Conservation (phyloP, 2,113 vertebrate genomes). For the Oenanthe oenanthe region DNA sequence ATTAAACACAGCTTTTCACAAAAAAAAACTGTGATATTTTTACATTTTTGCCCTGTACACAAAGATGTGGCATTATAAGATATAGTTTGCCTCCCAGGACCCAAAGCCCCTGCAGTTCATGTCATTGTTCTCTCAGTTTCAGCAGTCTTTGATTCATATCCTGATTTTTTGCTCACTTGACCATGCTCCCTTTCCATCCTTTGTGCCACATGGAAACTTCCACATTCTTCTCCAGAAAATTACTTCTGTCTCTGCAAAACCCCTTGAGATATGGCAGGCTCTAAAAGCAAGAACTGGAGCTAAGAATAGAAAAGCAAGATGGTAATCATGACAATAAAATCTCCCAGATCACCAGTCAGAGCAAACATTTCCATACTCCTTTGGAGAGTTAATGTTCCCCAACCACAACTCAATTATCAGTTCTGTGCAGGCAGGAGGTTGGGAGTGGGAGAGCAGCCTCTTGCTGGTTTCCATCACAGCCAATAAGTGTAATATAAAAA, state of each 20-base stretch:
- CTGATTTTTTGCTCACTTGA: slow-evolving; percentile 10
- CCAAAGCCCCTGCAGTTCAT: neutral
- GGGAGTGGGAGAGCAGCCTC: neutral
- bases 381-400: slow-evolving; percentile 45
- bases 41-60: neutral
- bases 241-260: slow-evolving; percentile 27
- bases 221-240: slow-evolving; percentile 39
- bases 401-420: slow-evolving; percentile 2
- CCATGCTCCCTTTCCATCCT: neutral
- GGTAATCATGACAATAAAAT: slow-evolving; percentile 54
- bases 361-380: slow-evolving; percentile 40
- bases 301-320: slow-evolving; percentile 54
- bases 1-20: neutral
- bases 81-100: neutral
- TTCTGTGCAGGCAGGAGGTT: neutral
- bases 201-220: neutral
- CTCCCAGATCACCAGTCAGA: slow-evolving; percentile 38
- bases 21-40: neutral
- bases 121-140: neutral
- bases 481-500: neutral
- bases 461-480: neutral
- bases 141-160: neutral
- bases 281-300: slow-evolving; percentile 31
- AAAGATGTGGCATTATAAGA: neutral
- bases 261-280: slow-evolving; percentile 45